Evolutionary conservation across 1,140 invertebrate species (phyloP).

Genomic region (Pseudachorutes palmiensis): DNA sequence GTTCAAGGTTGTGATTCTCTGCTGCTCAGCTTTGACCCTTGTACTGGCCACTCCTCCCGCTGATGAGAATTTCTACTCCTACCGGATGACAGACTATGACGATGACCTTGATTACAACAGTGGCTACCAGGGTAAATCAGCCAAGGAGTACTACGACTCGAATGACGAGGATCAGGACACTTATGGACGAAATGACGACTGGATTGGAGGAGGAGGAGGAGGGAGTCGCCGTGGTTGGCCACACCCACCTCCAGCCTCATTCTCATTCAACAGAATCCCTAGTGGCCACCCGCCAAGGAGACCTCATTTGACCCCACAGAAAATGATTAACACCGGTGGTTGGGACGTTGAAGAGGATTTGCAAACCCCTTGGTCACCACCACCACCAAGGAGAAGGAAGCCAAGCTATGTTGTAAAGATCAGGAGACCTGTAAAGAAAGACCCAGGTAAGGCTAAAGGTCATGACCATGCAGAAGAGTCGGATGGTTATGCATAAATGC

Average conservation of each 20-base stretch:
- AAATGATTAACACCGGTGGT: too few relatives aligned
- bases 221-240: background rate
- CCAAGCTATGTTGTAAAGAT: conserved; percentile 28
- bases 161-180: conserved; percentile 6
- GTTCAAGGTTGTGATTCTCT: too few relatives aligned
- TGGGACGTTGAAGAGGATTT: background rate
- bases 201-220: conserved; percentile 2
- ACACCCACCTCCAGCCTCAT: background rate
- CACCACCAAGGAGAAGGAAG: conserved; percentile 26
- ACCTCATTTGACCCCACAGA: too few relatives aligned
- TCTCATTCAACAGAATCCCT: conserved; percentile 3
- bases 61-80: conserved; percentile 10
- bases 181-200: background rate
- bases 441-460: conserved; percentile 22
- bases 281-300: too few relatives aligned
- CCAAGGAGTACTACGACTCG: background rate
- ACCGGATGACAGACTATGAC: conserved; percentile 11
- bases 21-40: too few relatives aligned
- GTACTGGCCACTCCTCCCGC: background rate
- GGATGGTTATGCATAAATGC: too few relatives aligned
- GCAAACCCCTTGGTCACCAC: background rate
- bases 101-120: conserved; percentile 1
- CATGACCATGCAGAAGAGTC: too few relatives aligned
- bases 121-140: background rate
- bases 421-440: conserved; percentile 21